Base-by-base conservation (phyloP, 2,797 vertebrate species). In the Coregonus suidteri region DNA sequence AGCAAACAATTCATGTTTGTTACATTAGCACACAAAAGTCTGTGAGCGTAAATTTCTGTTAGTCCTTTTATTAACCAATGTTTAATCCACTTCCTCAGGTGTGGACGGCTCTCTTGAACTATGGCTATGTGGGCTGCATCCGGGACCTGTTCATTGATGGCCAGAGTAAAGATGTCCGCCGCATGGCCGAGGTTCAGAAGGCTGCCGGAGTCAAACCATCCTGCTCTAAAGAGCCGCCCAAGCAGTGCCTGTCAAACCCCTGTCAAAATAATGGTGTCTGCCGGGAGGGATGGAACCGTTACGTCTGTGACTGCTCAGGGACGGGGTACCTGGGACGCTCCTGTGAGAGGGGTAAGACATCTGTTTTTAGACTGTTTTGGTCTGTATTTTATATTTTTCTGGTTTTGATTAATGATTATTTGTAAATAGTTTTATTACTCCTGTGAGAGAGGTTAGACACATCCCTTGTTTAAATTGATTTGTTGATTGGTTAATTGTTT, bases 261-360 rank as follows among this genome's bases (percentile, higher is more conserved):
- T 99, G 98, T 88, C 97, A 96, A 90, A 99, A 99, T 93, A 97
- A 95, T 9, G 98, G 98, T 64, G 73, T 97, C 67, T 99, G 98
- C 89, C 94, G 98, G 81, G 98, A 99, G 85, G 98, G 98, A 78
- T 99, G 98, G 98, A 99, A 98, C 93, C 95, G 98, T 89, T 99
- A 98, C 0, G 96, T 99, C 78, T 99, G 98, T 16, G 98, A 99
- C 91, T 99, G 98, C 90, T 97, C 98, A 0, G 97, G 97, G 74
- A 98, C 97, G 0, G 98, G 98, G 41, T 98, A 95, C 90, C 94
- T 98, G 53, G 98, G 98, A 75, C 96, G 96, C 83, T 98, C 97
- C 0, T 99, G 98, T 0, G 97, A 99, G 89, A 95, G 97, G 97
- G 98, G 98, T 99, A 94, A 52, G 94, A 88, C 30, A 13, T 1